Base-by-base conservation (phyloP, 2,888 invertebrate genomes). In the Athrips mouffetella region DNA sequence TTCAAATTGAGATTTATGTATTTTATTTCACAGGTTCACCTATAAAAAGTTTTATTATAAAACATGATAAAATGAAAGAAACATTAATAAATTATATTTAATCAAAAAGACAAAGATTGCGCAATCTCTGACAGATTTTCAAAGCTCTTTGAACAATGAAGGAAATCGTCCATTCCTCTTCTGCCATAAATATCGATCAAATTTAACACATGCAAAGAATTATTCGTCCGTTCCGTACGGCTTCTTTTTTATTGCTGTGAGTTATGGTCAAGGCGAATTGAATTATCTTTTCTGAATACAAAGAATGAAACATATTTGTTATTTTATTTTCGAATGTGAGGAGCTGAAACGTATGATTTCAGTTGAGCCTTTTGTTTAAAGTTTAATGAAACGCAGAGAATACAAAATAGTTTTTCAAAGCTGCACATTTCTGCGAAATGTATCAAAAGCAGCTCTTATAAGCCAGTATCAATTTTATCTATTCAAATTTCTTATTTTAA, bases 211-310 rank as follows among this genome's bases (percentile, higher is more conserved):
- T 54, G 50, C 47, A 54, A 53, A 45, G 49, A 55, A 53, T 50
- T 55, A 52, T 55, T 49, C 15, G 48, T 48, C 47, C 42, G 51
- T 54, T 47, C 41, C n/a, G n/a, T 51, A 47, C 50, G 49, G 47
- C 50, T 52, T 48, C 46, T 54, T 56, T 53, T 57, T 54, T 54
- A 54, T 57, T 45, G 48, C 48, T 47, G 45, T 57, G 57, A 57
- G 51, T 54, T 54, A 57, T 51, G 53, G 52, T 47, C 54, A 54
- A 54, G 45, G 37, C 48, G 45, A 49, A 54, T 54, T 54, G 57
- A 57, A 53, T 53, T 54, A 54, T 57, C 42, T 50, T 41, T 20
- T 48, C 47, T 48, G 8, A 45, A 51, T 46, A 55, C 53, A 48
- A 44, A 27, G 48, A 49, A 13, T 18, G 11, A 11, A 5, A 20